These are phyloP conservation scores for Scomber scombrus DNA, from an alignment of 2,113 vertebrate species.

Conservation along the genomic window DNA sequence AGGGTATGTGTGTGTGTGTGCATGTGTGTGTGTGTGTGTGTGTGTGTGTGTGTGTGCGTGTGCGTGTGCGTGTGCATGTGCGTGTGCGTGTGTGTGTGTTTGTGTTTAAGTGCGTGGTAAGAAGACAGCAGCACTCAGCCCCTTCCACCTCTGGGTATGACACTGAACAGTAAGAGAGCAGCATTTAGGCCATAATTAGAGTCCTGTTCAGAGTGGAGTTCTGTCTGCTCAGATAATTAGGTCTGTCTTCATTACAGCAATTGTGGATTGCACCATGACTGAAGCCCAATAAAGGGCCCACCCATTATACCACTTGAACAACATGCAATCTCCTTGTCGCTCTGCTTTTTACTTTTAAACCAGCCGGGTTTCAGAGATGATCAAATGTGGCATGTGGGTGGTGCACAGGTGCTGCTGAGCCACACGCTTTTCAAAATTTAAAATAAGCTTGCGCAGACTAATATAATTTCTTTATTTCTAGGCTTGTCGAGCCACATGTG, in stretches of 20 bases:
- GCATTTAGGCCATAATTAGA: conserved; percentile 74
- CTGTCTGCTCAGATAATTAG: conserved; percentile 73
- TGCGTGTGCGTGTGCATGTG: conserved; percentile 19
- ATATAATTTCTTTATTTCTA: conserved; percentile 32
- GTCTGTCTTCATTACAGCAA: conserved; percentile 71
- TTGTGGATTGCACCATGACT: conserved; percentile 47
- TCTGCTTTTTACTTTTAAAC: conserved; percentile 41
- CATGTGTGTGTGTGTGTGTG: conserved; percentile 1
- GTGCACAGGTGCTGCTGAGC: conserved; percentile 62
- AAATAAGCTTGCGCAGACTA: conserved; percentile 30
- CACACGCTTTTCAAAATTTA: conserved; percentile 31
- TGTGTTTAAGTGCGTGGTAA: conserved; percentile 15
- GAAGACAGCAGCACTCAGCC: conserved; percentile 38
- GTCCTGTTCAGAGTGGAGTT: conserved; percentile 58
- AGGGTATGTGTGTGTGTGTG: conserved; percentile 3
- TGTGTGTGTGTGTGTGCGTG: conserved; percentile 2
- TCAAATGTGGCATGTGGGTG: conserved; percentile 41
- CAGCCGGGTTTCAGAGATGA: conserved; percentile 42
- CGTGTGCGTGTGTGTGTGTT: conserved; percentile 22
- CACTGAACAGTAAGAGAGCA: conserved; percentile 55
- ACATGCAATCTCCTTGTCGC: conserved; percentile 29
- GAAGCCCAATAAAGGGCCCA: conserved; percentile 46
- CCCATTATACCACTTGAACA: conserved; percentile 60
- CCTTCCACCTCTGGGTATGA: conserved; percentile 42
- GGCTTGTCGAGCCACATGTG: background rate